Percentiles rank a stretch among this genome's conserved stretches.
Conservation (phyloP, 2,797 vertebrate genomes). For the Eutrigla gurnardus region DNA sequence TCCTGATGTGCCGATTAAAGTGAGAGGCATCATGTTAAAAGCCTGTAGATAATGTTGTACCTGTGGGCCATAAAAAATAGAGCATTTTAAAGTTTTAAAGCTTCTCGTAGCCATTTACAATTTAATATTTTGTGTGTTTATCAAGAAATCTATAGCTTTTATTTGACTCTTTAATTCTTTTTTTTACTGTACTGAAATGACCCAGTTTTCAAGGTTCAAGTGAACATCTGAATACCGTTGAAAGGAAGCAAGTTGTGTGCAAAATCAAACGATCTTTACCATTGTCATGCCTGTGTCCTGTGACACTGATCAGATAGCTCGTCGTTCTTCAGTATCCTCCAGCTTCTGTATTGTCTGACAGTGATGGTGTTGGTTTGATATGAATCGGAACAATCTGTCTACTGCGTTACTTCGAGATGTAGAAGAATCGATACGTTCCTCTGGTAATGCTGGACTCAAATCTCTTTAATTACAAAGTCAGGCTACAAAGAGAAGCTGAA, state of each 20-base stretch:
- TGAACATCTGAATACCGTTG: slow-evolving; percentile 8
- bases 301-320: slow-evolving; percentile 32
- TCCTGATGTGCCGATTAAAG: slow-evolving; percentile 83
- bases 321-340: slow-evolving; percentile 14
- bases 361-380: slow-evolving; percentile 14
- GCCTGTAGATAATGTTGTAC: slow-evolving; percentile 67
- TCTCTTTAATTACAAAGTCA: slow-evolving; percentile 77
- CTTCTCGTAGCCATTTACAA: slow-evolving; percentile 73
- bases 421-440: slow-evolving; percentile 52
- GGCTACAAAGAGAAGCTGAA: slow-evolving; percentile 49
- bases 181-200: not conserved
- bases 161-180: slow-evolving; percentile 29
- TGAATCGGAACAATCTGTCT: slow-evolving; percentile 11
- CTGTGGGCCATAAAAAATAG: slow-evolving; percentile 63
- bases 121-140: slow-evolving; percentile 71
- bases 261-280: slow-evolving; percentile 4
- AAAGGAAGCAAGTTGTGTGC: not conserved
- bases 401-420: slow-evolving; percentile 47
- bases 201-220: not conserved
- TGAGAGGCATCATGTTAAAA: slow-evolving; percentile 80
- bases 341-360: slow-evolving; percentile 3
- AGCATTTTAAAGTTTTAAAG: slow-evolving; percentile 81
- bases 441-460: slow-evolving; percentile 54
- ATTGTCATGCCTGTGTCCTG: slow-evolving; percentile 9
- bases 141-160: slow-evolving; percentile 47